Evolutionary conservation across 2,797 vertebrate genomes (phyloP), one percentile per base, ranked within the genome.

Genomic region (Lutjanus argentimaculatus): DNA sequence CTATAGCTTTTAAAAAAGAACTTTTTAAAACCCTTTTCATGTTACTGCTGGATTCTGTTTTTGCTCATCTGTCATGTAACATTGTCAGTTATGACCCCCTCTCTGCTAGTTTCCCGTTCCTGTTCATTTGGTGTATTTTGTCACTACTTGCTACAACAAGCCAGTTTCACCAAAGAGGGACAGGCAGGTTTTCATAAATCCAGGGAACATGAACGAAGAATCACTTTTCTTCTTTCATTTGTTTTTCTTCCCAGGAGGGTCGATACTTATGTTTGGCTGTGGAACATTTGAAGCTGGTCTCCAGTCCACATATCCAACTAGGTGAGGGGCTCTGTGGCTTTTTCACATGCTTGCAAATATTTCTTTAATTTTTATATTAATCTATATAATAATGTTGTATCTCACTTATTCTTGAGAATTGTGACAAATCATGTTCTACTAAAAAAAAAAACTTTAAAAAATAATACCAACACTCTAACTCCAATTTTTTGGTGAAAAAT

Each of bases 291-390:
- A 97, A 96, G 87, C 95, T 95, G 73, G 95, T 99, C 77, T 76
- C 95, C 83, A 99, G 97, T 81, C 97, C 97, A 69, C 97, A 99
- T 10, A 89, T 99, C 81, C 98, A 99, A 82, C 96, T 97, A n/a
- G 99, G 99, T 99, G 71, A 94, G 96, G 12, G 4, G 8, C 40
- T 61, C 10, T 30, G 2, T 45, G 17, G n/a, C n/a, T 30, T 19
- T 30, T 36, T 63, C 13, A 45, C 48, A 49, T 43, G 15, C 19
- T 52, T 46, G 2, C 8, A 55, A 9, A 43, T 59, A 16, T n/a
- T 45, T 11, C 7, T 36, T 25, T 25, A 25, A 45, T 46, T 13
- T 15, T 8, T 19, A 13, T 40, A 1, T 21, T 14, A 13, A 21
- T 46, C 21, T 46, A 5, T 43, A 49, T 53, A 4, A 58, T 16